phyloP scores from a whole-genome alignment of 1,140 invertebrate genomes.

The Geopemphigus sp. region DNA sequence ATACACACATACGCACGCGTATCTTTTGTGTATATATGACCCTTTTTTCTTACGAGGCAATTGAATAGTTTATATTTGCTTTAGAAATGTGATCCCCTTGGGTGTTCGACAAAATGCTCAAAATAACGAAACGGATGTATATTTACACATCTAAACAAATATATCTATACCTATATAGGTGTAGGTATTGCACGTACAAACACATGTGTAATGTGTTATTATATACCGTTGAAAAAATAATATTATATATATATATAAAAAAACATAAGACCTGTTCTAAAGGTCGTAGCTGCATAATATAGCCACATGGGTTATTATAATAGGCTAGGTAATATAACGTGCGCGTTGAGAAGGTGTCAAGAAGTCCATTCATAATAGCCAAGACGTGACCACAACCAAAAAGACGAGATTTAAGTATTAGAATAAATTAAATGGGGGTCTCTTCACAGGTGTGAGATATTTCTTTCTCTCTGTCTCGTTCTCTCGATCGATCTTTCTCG shows the following conservation, averaged over 20 bases:
- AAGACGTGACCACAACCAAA: conserved; percentile 42
- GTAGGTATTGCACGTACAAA: neutral
- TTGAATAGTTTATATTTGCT: neutral
- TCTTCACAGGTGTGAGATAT: conserved; percentile 45
- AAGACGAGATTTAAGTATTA: conserved; percentile 44
- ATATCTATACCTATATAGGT: neutral
- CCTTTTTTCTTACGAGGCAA: neutral
- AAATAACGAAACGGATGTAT: conserved; percentile 14
- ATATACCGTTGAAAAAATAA: conserved; percentile 38
- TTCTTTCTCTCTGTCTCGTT: neutral
- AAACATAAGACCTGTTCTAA: conserved; percentile 39
- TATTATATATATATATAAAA: conserved; percentile 18
- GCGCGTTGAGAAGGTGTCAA: conserved; percentile 42
- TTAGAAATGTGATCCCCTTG: conserved; percentile 17
- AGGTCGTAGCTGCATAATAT: conserved; percentile 26
- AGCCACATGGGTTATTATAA: conserved; percentile 18
- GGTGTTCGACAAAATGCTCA: conserved; percentile 30
- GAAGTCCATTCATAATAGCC: conserved; percentile 47
- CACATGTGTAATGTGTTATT: conserved; percentile 18
- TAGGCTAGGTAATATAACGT: conserved; percentile 29
- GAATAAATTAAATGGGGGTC: conserved; percentile 48
- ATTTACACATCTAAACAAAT: conserved; percentile 35
- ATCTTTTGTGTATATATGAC: neutral
- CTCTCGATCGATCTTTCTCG: neutral
- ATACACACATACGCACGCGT: neutral